phyloP scores from a whole-genome alignment of 1,140 invertebrate genomes.

The Drosophila simulans region DNA sequence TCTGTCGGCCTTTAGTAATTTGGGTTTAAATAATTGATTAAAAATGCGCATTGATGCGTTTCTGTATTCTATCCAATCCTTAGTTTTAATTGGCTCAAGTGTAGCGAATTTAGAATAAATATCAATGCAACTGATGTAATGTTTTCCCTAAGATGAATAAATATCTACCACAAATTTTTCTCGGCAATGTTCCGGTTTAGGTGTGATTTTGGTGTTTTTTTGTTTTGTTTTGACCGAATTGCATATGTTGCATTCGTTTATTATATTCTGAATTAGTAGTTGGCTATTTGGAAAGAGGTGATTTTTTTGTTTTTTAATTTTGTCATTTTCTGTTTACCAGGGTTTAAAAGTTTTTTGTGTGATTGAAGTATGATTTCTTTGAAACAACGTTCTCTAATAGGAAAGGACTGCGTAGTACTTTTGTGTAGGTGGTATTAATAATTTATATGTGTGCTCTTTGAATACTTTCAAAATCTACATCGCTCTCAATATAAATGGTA shows the following conservation, averaged over 20 bases:
- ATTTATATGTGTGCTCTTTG: not conserved
- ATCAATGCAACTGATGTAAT: no score
- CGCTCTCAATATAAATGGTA: no score
- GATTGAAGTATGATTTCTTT: constrained; percentile 1
- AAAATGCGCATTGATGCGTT: no score
- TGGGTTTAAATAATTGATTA: no score
- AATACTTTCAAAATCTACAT: no score
- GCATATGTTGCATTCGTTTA: constrained; percentile 3
- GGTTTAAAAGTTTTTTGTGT: not conserved
- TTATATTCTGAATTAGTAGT: not conserved
- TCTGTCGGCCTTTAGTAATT: no score
- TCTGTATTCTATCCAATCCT: no score
- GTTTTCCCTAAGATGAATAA: no score
- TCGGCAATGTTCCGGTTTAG: not conserved
- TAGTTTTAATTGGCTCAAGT: no score
- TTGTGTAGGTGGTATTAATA: not conserved
- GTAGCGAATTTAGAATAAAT: no score
- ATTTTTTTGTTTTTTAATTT: no score
- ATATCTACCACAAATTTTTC: not conserved
- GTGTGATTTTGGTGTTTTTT: not conserved
- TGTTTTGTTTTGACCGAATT: not conserved
- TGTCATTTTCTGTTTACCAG: not conserved
- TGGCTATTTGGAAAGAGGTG: no score
- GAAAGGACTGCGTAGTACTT: not conserved
- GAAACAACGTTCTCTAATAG: not conserved